Conservation (phyloP, 2,888 invertebrate species). For the Xestia sexstrigata region DNA sequence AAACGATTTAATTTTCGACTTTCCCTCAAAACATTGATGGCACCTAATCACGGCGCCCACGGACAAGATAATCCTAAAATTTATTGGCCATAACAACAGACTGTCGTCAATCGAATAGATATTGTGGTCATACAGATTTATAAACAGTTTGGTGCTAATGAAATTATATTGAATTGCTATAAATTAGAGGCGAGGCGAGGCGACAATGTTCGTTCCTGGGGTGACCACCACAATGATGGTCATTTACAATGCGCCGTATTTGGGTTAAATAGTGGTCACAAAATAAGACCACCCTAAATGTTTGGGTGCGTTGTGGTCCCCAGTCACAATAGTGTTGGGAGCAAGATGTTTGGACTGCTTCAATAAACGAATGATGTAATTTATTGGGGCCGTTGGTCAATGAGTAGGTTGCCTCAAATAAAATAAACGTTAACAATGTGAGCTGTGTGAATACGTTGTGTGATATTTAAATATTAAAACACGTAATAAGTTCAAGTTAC, state of each 20-base stretch:
- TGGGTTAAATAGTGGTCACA: slow-evolving; percentile 82
- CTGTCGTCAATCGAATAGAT: slow-evolving; percentile 84
- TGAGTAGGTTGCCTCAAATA: slow-evolving; percentile 63
- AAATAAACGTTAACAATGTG: slow-evolving; percentile 53
- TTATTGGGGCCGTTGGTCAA: slow-evolving; percentile 73
- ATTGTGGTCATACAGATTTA: slow-evolving; percentile 83
- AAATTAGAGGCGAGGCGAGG: slow-evolving; percentile 79
- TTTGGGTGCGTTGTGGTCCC: slow-evolving; percentile 72
- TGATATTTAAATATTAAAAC: slow-evolving; percentile 14
- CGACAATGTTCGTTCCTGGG: slow-evolving; percentile 79
- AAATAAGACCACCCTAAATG: slow-evolving; percentile 84
- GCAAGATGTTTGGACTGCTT: slow-evolving; percentile 74
- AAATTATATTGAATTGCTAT: slow-evolving; percentile 88
- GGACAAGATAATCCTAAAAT: slow-evolving; percentile 89
- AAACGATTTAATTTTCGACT: slow-evolving; percentile 87
- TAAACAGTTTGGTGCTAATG: slow-evolving; percentile 86
- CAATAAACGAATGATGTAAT: slow-evolving; percentile 65
- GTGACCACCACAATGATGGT: slow-evolving; percentile 79
- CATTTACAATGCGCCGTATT: slow-evolving; percentile 80
- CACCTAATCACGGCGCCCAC: slow-evolving; percentile 85
- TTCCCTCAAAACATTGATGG: slow-evolving; percentile 86
- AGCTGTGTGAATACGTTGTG: slow-evolving; percentile 17
- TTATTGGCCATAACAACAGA: slow-evolving; percentile 86
- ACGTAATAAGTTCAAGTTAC: slow-evolving; percentile 33
- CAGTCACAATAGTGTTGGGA: slow-evolving; percentile 67